Conservation (phyloP, 2,888 invertebrate species). For the Helleia helle region DNA sequence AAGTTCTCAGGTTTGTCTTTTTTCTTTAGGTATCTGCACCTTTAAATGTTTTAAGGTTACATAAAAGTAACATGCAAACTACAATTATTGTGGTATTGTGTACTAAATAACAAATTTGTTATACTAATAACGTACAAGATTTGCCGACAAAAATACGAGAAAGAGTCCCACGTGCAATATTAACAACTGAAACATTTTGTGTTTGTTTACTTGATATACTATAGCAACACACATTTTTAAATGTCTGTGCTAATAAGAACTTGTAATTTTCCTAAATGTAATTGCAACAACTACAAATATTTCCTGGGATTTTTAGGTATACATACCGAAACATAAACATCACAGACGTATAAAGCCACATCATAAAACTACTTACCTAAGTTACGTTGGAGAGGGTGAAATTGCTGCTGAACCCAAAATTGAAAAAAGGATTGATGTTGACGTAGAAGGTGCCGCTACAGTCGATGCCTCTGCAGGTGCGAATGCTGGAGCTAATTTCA, state of each 20-base stretch:
- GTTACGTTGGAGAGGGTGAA: constrained; percentile 45
- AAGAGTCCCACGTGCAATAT: too few species aligned
- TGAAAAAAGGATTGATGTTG: constrained; percentile 47
- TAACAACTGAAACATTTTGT: too few species aligned
- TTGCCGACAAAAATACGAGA: too few species aligned
- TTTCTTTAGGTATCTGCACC: too few species aligned
- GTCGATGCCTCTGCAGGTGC: constrained; percentile 25
- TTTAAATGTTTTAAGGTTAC: constrained; percentile 5
- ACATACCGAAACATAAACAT: constrained; percentile 36
- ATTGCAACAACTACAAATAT: too few species aligned
- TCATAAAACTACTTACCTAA: constrained; percentile 38
- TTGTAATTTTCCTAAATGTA: too few species aligned
- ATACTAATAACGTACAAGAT: too few species aligned
- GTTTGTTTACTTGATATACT: too few species aligned
- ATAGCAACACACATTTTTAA: neutral
- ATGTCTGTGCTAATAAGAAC: neutral
- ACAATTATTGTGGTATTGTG: too few species aligned
- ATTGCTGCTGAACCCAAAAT: constrained; percentile 32
- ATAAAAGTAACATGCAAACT: too few species aligned
- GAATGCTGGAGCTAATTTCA: constrained; percentile 25
- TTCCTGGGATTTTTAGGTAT: constrained; percentile 46
- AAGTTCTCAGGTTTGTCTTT: too few species aligned
- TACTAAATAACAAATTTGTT: too few species aligned
- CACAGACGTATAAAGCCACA: constrained; percentile 46
- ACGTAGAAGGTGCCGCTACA: constrained; percentile 30